Evolutionary conservation across 2,113 vertebrate species (phyloP).

Genomic region (Piaya cayana): DNA sequence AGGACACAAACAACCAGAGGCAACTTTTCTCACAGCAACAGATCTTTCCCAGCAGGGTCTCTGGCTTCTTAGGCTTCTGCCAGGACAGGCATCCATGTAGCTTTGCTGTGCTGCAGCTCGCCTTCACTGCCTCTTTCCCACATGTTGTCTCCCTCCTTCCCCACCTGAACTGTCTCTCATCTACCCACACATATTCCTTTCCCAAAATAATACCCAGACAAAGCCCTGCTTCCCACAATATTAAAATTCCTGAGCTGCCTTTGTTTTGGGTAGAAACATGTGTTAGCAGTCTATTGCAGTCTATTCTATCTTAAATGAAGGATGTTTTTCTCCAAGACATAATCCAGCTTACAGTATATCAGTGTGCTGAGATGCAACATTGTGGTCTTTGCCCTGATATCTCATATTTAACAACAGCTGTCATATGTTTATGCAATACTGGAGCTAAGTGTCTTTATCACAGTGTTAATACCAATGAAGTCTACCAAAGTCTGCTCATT

Average conservation of each 20-base stretch:
- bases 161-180: slow-evolving; percentile 26
- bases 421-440: not conserved
- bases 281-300: not conserved
- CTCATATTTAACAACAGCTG: not conserved
- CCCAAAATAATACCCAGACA: slow-evolving; percentile 38
- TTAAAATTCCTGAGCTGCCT: slow-evolving; percentile 23
- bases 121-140: not conserved
- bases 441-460: not conserved
- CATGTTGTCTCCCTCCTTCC: not conserved
- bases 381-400: not conserved
- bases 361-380: not conserved
- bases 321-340: not conserved
- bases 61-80: not conserved
- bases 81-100: not conserved
- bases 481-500: not conserved
- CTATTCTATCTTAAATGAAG: not conserved
- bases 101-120: not conserved
- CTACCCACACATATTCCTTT: not conserved
- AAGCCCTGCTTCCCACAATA: slow-evolving; percentile 16
- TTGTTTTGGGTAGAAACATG: slow-evolving; percentile 16
- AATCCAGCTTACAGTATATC: not conserved
- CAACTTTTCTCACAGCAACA: not conserved
- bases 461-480: not conserved
- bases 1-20: slow-evolving; percentile 8
- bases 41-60: slow-evolving; percentile 2